Conservation (phyloP, 2,797 vertebrate species). For the Fundulus diaphanus region DNA sequence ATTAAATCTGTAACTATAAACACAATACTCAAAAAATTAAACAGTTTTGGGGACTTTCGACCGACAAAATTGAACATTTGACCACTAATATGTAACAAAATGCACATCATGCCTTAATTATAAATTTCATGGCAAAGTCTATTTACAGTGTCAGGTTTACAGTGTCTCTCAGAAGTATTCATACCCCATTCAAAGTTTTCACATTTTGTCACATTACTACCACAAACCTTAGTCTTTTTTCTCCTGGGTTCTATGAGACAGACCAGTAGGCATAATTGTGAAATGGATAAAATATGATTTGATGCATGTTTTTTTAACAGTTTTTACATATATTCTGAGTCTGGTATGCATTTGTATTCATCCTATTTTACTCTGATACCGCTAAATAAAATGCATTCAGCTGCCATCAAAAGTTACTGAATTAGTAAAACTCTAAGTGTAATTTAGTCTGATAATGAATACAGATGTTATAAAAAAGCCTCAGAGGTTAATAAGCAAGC, state of each 20-base stretch:
- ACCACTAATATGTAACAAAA: constrained; percentile 32
- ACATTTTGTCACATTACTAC: background rate
- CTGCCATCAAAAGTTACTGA: background rate
- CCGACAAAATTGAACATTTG: constrained; percentile 12
- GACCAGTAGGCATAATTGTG: background rate
- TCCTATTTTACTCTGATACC: background rate
- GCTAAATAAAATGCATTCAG: background rate
- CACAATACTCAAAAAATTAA: constrained; percentile 42
- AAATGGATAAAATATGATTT: background rate
- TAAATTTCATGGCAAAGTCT: constrained; percentile 8
- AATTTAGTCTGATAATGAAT: background rate
- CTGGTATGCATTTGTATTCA: background rate
- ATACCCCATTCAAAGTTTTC: background rate
- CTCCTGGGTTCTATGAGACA: background rate
- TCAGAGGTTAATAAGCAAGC: background rate
- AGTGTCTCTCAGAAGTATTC: background rate
- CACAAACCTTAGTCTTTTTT: background rate
- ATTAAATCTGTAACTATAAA: constrained; percentile 44
- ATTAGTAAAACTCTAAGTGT: background rate
- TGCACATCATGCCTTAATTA: background rate
- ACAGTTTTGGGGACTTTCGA: constrained; percentile 18
- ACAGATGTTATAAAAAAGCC: background rate
- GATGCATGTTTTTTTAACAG: background rate
- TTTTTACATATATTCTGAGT: background rate
- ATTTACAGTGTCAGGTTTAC: constrained; percentile 43